Evolutionary conservation across 1,140 invertebrate species (phyloP).

Genomic region (Spodoptera litura): DNA sequence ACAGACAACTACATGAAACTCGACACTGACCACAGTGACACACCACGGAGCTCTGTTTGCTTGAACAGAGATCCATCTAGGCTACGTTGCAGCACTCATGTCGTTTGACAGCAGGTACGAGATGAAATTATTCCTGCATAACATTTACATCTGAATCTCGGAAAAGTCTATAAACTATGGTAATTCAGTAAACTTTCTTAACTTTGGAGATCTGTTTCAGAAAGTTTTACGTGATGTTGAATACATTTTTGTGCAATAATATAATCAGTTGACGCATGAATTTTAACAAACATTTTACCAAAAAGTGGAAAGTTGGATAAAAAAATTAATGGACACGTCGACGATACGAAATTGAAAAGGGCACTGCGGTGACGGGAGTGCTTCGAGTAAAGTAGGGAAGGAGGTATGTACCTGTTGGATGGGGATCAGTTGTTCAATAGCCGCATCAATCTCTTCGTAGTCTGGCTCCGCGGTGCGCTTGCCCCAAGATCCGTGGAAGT

Average conservation of each 20-base stretch:
- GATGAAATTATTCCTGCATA: constrained; percentile 26
- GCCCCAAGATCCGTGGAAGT: constrained; percentile 88
- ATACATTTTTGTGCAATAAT: constrained; percentile 19
- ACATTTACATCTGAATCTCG: constrained; percentile 13
- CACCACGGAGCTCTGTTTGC: neutral
- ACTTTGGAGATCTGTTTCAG: constrained; percentile 5
- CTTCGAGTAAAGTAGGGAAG: neutral
- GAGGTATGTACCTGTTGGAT: constrained; percentile 64
- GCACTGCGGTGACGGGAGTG: neutral
- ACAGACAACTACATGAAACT: neutral
- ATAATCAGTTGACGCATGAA: neutral
- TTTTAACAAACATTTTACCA: neutral
- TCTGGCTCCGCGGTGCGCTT: constrained; percentile 88
- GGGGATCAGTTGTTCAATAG: constrained; percentile 67
- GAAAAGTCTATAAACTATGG: constrained; percentile 16
- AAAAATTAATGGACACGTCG: too few relatives aligned
- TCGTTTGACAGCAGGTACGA: neutral
- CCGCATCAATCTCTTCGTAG: constrained; percentile 80
- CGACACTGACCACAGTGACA: neutral
- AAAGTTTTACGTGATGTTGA: constrained; percentile 18
- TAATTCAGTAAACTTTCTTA: constrained; percentile 11
- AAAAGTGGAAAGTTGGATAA: too few relatives aligned
- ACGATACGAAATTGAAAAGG: too few relatives aligned
- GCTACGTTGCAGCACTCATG: too few relatives aligned
- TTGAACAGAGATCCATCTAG: too few relatives aligned